Evolutionary conservation across 2,888 invertebrate species (phyloP).

Genomic region (Rapana venosa): DNA sequence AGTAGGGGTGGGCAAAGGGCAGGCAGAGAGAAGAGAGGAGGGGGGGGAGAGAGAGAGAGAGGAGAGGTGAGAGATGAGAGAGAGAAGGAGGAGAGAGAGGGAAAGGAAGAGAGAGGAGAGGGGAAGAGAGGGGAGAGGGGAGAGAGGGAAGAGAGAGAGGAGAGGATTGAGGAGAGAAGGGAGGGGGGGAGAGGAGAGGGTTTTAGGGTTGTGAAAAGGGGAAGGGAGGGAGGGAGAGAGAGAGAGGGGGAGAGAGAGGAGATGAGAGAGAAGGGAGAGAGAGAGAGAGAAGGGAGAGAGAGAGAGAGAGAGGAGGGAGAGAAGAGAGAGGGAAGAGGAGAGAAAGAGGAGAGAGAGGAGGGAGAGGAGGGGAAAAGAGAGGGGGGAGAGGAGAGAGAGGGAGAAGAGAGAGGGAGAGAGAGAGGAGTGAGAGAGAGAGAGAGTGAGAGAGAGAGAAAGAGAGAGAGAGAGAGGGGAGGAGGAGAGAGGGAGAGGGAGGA

Average conservation of each 20-base stretch:
- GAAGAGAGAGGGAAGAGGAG: background rate
- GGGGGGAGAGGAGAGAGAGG: background rate
- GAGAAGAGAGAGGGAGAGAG: background rate
- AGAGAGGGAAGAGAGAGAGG: too few relatives aligned
- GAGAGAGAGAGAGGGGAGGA: background rate
- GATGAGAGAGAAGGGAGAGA: background rate
- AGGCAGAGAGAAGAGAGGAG: background rate
- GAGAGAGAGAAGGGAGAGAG: background rate
- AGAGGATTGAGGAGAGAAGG: background rate
- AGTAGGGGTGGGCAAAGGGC: too few relatives aligned
- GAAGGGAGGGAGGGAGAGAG: background rate
- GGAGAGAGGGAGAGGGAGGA: background rate
- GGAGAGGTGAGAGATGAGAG: constrained; percentile 22
- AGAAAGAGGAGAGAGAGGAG: background rate
- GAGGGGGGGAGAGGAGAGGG: background rate
- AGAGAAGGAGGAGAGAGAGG: background rate
- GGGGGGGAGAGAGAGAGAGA: constrained; percentile 8
- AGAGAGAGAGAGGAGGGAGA: background rate
- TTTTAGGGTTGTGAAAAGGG: background rate
- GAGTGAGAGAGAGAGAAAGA: background rate
- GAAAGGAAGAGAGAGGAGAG: background rate
- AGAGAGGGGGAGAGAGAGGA: background rate
- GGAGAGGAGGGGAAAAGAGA: background rate
- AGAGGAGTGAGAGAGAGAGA: background rate
- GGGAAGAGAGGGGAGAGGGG: background rate